Evolutionary conservation across 92 coral and sea anemone species (phyloP).

Genomic region (Actinostola sp.): DNA sequence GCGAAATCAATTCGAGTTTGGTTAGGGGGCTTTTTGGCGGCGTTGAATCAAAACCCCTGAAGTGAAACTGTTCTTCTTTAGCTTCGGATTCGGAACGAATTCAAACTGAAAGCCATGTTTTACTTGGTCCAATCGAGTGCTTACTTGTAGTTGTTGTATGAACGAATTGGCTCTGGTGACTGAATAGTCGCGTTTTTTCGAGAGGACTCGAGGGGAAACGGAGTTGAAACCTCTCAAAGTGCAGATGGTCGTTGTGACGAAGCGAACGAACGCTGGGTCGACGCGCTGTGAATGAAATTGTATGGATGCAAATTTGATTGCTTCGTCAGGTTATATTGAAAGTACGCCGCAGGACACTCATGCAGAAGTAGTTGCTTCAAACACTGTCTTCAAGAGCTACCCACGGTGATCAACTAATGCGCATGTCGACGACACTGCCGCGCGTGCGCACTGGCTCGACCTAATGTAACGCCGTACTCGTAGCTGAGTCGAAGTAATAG

Average conservation of each 20-base stretch:
- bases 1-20: background rate
- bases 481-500: constrained; percentile 17
- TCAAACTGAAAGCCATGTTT: background rate
- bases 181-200: background rate
- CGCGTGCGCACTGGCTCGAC: constrained; percentile 31
- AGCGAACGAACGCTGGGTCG: constrained; percentile 28
- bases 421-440: constrained; percentile 45
- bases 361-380: constrained; percentile 68
- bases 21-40: background rate
- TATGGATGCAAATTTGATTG: constrained; percentile 93
- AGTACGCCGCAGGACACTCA: constrained; percentile 78
- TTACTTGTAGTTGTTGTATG: background rate
- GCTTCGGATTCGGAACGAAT: background rate
- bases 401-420: constrained; percentile 61
- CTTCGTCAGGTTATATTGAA: constrained; percentile 90
- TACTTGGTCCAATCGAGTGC: background rate
- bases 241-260: constrained; percentile 22
- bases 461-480: constrained; percentile 14
- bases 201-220: constrained; percentile 2
- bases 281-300: constrained; percentile 81
- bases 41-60: background rate
- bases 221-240: constrained; percentile 9
- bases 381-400: constrained; percentile 71
- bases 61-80: background rate
- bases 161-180: background rate